Evolutionary conservation across 2,888 invertebrate genomes (phyloP).

Genomic region (Anticlea derivata): DNA sequence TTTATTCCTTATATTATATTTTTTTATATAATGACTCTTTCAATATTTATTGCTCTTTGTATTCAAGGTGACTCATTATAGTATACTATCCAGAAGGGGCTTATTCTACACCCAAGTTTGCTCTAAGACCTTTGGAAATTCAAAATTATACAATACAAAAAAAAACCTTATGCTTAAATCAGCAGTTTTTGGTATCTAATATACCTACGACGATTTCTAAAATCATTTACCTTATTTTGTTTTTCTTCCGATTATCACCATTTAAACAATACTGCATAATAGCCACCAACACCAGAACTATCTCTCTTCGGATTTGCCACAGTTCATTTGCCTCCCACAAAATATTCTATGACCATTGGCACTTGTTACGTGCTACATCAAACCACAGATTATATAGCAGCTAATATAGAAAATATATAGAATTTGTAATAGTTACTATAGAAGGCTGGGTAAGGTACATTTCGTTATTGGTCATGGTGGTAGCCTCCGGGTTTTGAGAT

Average conservation of each 20-base stretch:
- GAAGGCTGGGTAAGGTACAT: conserved; percentile 37
- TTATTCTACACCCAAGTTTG: no score
- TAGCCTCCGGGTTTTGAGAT: conserved; percentile 52
- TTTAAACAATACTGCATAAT: conserved; percentile 8
- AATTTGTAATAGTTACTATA: conserved; percentile 6
- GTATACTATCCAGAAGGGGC: no score
- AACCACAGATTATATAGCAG: not conserved
- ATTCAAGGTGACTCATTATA: no score
- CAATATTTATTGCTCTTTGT: no score
- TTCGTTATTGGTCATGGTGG: conserved; percentile 55
- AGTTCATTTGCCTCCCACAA: conserved; percentile 52
- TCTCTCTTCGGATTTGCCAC: conserved; percentile 57
- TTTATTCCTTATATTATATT: no score
- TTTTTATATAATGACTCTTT: no score
- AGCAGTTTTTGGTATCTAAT: no score
- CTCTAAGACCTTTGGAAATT: no score
- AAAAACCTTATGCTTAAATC: no score
- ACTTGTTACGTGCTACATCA: conserved; percentile 10
- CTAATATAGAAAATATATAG: not conserved
- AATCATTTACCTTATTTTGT: not conserved
- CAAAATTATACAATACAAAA: no score
- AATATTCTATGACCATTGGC: not conserved
- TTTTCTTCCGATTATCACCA: not conserved
- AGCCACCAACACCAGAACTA: conserved; percentile 43
- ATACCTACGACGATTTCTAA: no score